Percentiles rank a stretch among this genome's conserved stretches.
Conservation (phyloP, 2,797 vertebrate genomes). For the Dicrostonyx torquatus region DNA sequence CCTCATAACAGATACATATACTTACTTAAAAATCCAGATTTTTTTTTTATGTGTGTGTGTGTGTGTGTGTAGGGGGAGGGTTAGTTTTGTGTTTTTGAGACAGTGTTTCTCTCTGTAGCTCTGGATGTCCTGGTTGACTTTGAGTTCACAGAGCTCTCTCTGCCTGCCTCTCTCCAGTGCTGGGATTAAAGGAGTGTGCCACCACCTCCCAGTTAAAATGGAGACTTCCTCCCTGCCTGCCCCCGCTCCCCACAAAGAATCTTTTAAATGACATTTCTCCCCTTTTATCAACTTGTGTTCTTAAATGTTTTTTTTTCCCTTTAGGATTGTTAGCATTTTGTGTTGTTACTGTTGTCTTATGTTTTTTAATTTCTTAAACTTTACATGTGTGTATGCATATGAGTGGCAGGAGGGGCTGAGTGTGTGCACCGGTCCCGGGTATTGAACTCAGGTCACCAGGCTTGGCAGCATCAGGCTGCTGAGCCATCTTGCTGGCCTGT, state of each 20-base stretch:
- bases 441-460: neutral
- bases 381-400: neutral
- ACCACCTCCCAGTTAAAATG: neutral
- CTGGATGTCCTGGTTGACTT: neutral
- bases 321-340: neutral
- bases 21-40: neutral
- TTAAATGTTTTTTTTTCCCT: neutral
- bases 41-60: neutral
- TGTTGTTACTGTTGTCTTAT: neutral
- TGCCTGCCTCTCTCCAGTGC: neutral
- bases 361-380: neutral
- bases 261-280: constrained; percentile 24
- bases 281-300: neutral
- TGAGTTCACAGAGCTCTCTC: neutral
- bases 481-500: neutral
- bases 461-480: neutral
- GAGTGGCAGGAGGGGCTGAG: no score
- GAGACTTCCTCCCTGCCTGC: neutral
- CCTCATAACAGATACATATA: neutral
- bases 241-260: neutral
- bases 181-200: neutral
- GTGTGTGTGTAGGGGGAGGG: no score
- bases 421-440: neutral
- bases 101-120: neutral
- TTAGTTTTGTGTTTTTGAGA: neutral